Evolutionary conservation across 1,140 invertebrate species (phyloP), one percentile per base, ranked within the genome.

Genomic region (Bombyx mandarina): DNA sequence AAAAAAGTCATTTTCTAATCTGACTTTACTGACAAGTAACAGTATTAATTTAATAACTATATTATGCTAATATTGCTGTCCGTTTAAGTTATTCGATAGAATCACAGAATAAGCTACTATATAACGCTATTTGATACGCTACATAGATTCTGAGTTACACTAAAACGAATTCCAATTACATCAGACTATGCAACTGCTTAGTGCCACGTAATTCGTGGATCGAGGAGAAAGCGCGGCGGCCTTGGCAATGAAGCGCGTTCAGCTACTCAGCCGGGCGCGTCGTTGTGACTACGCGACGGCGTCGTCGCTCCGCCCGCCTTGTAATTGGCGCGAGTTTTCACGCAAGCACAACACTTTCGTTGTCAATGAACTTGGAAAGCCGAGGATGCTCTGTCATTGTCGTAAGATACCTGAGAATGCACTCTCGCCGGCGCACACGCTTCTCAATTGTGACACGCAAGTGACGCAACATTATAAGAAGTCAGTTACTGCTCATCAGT

Each of bases 301-400:
- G 65, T 54, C 43, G 50, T 35, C 52, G 51, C 7, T 12, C 62
- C 52, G 45, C 60, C 51, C 22, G 58, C 64, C 61, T 65, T 69
- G 57, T 71, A 72, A 73, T 73, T 72, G 73, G 69, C 71, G 71
- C 71, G 67, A 75, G 75, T 81, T 86, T 82, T 82, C 82, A 83
- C 80, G 75, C 79, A 75, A 70, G 67, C 71, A 65, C 73, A 71
- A 73, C 67, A 84, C 83, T 86, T 84, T 86, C 83, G 72, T 84
- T 86, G 81, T 78, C 81, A 84, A 77, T 86, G 81, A 86, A 84
- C 81, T 83, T 86, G 75, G 82, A 84, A 83, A 86, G 83, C 12
- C 81, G 79, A 75, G 74, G 78, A 81, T 79, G 76, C 67, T 75
- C 77, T 71, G 71, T 79, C 75, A 82, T 86, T 86, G 82, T 86